Conservation (phyloP, 1,140 invertebrate species). For the Fopius arisanus region DNA sequence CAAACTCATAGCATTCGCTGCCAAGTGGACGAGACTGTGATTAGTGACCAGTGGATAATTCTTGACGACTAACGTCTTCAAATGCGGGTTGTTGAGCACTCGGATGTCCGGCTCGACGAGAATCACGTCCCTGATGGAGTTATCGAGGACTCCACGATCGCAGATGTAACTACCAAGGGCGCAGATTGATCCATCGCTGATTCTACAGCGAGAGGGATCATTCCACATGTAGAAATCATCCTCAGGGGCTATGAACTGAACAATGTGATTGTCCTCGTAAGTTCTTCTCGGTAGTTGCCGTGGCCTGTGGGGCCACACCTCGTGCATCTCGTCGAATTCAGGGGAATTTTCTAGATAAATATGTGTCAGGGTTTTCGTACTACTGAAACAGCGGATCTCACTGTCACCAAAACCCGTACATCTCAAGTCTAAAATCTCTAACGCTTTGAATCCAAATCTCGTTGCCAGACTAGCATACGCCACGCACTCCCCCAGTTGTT, state of each 20-base stretch:
- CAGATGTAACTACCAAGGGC: conserved; percentile 46
- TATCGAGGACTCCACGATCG: conserved; percentile 44
- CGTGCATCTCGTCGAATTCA: conserved; percentile 34
- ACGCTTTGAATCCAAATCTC: conserved; percentile 73
- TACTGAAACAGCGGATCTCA: conserved; percentile 73
- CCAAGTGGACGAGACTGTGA: conserved; percentile 69
- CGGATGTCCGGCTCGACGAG: conserved; percentile 44
- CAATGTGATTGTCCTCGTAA: conserved; percentile 45
- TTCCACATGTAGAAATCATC: conserved; percentile 31
- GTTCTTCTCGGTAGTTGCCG: conserved; percentile 31
- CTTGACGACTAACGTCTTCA: conserved; percentile 60
- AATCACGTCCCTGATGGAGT: conserved; percentile 40
- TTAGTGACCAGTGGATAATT: conserved; percentile 73
- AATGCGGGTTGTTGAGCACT: conserved; percentile 53
- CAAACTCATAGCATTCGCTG: conserved; percentile 68
- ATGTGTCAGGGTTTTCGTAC: conserved; percentile 68
- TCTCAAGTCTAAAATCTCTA: conserved; percentile 73
- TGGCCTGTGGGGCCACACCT: conserved; percentile 37
- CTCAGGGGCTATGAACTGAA: conserved; percentile 35
- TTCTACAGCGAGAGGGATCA: conserved; percentile 39
- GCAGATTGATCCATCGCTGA: conserved; percentile 58
- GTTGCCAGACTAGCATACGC: conserved; percentile 78
- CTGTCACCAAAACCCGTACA: conserved; percentile 73
- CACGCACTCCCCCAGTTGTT: conserved; percentile 73
- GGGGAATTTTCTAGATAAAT: conserved; percentile 68